Conservation (phyloP, 1,140 invertebrate species). For the Copidosoma floridanum region DNA sequence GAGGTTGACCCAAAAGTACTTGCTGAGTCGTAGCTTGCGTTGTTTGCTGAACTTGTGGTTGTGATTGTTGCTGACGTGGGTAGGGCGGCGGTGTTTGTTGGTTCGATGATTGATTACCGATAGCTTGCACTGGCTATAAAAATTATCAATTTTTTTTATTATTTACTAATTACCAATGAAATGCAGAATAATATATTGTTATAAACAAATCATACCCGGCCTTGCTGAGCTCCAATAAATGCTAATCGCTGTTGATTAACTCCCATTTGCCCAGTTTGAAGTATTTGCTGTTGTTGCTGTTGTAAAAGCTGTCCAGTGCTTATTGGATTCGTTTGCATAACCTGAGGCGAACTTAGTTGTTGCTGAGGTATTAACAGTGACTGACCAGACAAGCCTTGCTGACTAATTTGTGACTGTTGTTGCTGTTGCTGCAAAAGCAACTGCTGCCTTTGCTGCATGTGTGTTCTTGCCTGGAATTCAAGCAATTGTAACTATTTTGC, state of each 20-base stretch:
- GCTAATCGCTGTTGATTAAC: constrained; percentile 50
- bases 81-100: constrained; percentile 55
- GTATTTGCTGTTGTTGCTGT: constrained; percentile 21
- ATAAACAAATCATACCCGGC: constrained; percentile 3
- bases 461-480: constrained; percentile 34
- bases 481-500: background rate
- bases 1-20: background rate
- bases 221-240: constrained; percentile 46
- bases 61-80: constrained; percentile 47
- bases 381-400: constrained; percentile 29
- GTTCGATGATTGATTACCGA: constrained; percentile 20
- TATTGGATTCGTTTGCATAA: constrained; percentile 36
- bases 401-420: constrained; percentile 41
- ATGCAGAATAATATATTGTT: background rate
- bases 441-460: constrained; percentile 46
- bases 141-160: too few species aligned
- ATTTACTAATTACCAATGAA: background rate
- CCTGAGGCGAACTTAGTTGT: constrained; percentile 37
- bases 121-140: constrained; percentile 6
- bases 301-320: constrained; percentile 37
- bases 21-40: constrained; percentile 9
- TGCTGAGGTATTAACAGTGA: constrained; percentile 33
- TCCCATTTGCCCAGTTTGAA: constrained; percentile 37
- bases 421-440: constrained; percentile 43
- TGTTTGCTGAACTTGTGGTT: constrained; percentile 38